These are phyloP conservation scores for Bombyx huttoni DNA, from an alignment of 2,888 invertebrate species.

Conservation along the genomic window DNA sequence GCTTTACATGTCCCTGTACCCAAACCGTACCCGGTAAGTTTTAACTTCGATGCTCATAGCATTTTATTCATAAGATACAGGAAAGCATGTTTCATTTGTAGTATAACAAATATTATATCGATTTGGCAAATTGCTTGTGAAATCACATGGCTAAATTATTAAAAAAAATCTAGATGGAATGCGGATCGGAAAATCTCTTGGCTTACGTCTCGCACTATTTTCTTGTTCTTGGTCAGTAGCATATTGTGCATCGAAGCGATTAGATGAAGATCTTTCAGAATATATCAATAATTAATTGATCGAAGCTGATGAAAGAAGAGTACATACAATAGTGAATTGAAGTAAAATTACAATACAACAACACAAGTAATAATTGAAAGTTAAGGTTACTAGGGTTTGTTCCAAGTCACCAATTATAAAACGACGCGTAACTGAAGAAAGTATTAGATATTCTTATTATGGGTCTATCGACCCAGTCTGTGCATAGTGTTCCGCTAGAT, in stretches of 20 bases:
- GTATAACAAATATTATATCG: conserved; percentile 1
- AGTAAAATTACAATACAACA: not conserved
- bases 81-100: conserved; percentile 1
- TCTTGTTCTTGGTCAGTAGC: conserved; percentile 46
- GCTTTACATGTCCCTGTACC: conserved; percentile 49
- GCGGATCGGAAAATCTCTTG: conserved; percentile 59
- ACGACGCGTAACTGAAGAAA: not conserved
- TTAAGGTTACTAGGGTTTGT: not conserved
- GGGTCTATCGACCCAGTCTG: not conserved
- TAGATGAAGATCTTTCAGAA: not conserved
- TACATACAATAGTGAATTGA: not conserved
- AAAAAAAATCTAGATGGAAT: conserved; percentile 52
- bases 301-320: not conserved
- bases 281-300: not conserved
- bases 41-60: conserved; percentile 4
- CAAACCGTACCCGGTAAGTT: conserved; percentile 60
- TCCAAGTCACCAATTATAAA: not conserved
- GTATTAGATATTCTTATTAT: not conserved
- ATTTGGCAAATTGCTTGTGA: conserved; percentile 11
- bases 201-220: conserved; percentile 65
- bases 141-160: conserved; percentile 32
- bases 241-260: conserved; percentile 40
- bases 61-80: conserved; percentile 7
- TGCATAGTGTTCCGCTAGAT: not conserved
- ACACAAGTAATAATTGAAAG: not conserved